Conservation (phyloP, 2,113 vertebrate genomes). For the Brachirus orientalis region DNA sequence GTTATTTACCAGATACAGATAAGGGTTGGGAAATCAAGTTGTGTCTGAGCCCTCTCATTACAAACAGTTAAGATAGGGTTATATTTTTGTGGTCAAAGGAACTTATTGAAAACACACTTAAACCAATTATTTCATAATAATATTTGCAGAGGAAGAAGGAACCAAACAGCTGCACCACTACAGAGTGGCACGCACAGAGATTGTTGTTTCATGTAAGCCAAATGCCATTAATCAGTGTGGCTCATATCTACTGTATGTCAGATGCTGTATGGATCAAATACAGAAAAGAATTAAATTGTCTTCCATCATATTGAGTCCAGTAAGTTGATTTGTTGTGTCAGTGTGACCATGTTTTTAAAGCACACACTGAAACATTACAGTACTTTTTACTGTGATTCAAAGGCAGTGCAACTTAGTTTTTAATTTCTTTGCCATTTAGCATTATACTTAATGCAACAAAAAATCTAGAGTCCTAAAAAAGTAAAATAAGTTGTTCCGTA, state of each 20-base stretch:
- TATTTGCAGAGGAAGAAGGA: constrained; percentile 43
- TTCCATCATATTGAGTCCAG: constrained; percentile 23
- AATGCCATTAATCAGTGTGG: constrained; percentile 22
- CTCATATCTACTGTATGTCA: constrained; percentile 25
- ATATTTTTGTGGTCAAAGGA: constrained; percentile 30
- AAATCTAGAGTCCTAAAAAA: constrained; percentile 34
- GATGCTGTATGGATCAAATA: constrained; percentile 31
- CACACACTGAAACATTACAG: not conserved
- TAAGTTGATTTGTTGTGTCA: constrained; percentile 1
- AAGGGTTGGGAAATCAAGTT: not conserved
- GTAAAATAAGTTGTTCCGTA: constrained; percentile 37
- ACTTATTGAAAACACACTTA: constrained; percentile 33
- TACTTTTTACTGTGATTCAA: constrained; percentile 20
- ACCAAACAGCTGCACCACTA: constrained; percentile 41
- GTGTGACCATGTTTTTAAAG: constrained; percentile 10
- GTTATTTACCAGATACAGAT: not conserved
- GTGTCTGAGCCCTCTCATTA: constrained; percentile 15
- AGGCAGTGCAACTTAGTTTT: not conserved
- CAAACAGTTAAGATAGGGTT: constrained; percentile 9
- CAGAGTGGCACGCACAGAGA: constrained; percentile 25
- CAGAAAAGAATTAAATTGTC: constrained; percentile 19
- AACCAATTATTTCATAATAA: constrained; percentile 49
- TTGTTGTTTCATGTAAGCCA: constrained; percentile 9
- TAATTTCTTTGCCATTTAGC: constrained; percentile 13
- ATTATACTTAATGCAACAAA: constrained; percentile 33